phyloP scores from a whole-genome alignment of 1,140 invertebrate species.

The Hydropsyche tenuis region DNA sequence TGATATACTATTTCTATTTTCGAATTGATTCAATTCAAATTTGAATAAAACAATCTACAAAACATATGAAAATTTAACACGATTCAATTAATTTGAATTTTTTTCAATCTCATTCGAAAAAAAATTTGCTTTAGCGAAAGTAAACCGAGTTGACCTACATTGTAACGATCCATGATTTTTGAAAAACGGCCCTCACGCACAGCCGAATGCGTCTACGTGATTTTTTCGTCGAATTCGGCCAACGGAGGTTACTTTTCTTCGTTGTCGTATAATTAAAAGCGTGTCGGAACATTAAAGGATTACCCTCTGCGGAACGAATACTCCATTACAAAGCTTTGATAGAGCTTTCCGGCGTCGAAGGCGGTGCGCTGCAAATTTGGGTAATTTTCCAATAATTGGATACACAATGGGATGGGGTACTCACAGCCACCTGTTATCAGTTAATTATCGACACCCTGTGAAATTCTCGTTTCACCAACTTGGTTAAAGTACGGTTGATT shows the following conservation, averaged over 20 bases:
- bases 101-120: too few species aligned
- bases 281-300: conserved; percentile 31
- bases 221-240: not conserved
- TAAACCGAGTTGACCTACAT: too few species aligned
- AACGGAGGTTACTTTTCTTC: not conserved
- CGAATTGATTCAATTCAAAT: too few species aligned
- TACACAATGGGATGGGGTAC: not conserved
- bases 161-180: too few species aligned
- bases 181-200: too few species aligned
- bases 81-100: too few species aligned
- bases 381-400: conserved; percentile 37
- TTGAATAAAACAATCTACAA: too few species aligned
- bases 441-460: conserved; percentile 23
- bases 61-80: too few species aligned
- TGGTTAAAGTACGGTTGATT: too few species aligned
- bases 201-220: too few species aligned
- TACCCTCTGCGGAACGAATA: conserved; percentile 26
- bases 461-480: not conserved
- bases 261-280: conserved; percentile 18
- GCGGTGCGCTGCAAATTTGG: conserved; percentile 29
- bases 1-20: too few species aligned
- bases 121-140: too few species aligned
- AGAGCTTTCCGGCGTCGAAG: conserved; percentile 26
- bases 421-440: conserved; percentile 29
- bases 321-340: conserved; percentile 35